Evolutionary conservation across 2,797 vertebrate genomes (phyloP).

Genomic region (Arremon aurantiirostris): DNA sequence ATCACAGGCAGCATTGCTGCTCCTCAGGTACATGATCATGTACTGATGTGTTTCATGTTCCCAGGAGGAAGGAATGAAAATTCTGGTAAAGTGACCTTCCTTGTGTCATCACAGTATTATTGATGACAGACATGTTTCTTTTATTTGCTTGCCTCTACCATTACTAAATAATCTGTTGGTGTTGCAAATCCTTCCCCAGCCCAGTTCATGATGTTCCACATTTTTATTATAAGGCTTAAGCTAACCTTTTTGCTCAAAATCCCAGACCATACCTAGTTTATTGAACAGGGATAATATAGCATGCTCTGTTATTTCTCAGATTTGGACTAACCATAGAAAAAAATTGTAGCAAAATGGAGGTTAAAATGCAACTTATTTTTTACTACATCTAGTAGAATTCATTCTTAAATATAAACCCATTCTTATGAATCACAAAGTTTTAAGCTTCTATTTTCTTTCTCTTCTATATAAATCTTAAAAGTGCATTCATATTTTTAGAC

Average conservation of each 20-base stretch:
- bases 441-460: background rate
- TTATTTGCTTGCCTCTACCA: background rate
- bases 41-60: background rate
- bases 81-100: background rate
- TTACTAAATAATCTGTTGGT: background rate
- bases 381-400: background rate
- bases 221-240: background rate
- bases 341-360: background rate
- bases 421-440: background rate
- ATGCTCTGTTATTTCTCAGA: background rate
- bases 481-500: background rate
- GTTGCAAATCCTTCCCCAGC: background rate
- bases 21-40: background rate
- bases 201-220: background rate
- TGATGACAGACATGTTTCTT: background rate
- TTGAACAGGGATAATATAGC: background rate
- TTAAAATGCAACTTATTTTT: background rate
- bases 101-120: background rate
- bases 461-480: background rate
- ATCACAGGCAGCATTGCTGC: background rate
- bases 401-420: background rate
- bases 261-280: background rate
- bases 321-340: background rate
- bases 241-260: background rate
- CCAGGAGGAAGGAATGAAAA: background rate